Percentiles rank a stretch among this genome's conserved stretches.
Evolutionary conservation across 2,888 invertebrate species (phyloP).

Genomic region (Drosophila meridionalis): DNA sequence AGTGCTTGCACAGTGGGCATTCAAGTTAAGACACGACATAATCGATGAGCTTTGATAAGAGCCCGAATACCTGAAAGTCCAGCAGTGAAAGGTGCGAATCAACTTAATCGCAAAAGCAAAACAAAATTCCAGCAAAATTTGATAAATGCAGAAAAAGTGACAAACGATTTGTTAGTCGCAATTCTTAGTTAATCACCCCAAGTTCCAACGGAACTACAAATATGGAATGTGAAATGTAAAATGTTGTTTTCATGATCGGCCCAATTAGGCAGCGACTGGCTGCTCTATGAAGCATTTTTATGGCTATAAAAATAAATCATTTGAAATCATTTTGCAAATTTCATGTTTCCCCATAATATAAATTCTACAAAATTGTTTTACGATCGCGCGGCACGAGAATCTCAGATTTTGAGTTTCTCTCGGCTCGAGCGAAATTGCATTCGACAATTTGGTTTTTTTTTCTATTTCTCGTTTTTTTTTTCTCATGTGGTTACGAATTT

Average conservation of each 20-base stretch:
- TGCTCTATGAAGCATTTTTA: neutral
- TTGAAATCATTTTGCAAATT: slow-evolving; percentile 17
- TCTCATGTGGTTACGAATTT: slow-evolving; percentile 41
- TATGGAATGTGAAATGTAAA: slow-evolving; percentile 9
- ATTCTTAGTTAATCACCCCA: slow-evolving; percentile 32
- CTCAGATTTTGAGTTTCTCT: slow-evolving; percentile 3
- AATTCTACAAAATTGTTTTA: slow-evolving; percentile 39
- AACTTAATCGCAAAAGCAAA: slow-evolving; percentile 2
- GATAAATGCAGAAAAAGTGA: slow-evolving; percentile 41
- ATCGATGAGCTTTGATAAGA: slow-evolving; percentile 65
- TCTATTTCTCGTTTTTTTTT: neutral
- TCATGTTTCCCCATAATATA: slow-evolving; percentile 19
- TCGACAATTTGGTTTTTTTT: slow-evolving; percentile 14
- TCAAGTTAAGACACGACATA: slow-evolving; percentile 66
- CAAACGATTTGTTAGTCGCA: slow-evolving; percentile 38
- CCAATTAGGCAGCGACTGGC: slow-evolving; percentile 26
- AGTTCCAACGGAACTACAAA: neutral
- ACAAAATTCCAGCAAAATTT: slow-evolving; percentile 34
- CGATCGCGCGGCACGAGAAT: slow-evolving; percentile 24
- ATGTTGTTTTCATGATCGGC: slow-evolving; percentile 37
- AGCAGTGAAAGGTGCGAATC: slow-evolving; percentile 3
- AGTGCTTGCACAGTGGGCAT: slow-evolving; percentile 12
- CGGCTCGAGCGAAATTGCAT: neutral
- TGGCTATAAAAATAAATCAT: slow-evolving; percentile 52
- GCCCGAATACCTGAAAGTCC: neutral